Conservation (phyloP, 2,888 invertebrate genomes). For the Lamellibrachia columna region DNA sequence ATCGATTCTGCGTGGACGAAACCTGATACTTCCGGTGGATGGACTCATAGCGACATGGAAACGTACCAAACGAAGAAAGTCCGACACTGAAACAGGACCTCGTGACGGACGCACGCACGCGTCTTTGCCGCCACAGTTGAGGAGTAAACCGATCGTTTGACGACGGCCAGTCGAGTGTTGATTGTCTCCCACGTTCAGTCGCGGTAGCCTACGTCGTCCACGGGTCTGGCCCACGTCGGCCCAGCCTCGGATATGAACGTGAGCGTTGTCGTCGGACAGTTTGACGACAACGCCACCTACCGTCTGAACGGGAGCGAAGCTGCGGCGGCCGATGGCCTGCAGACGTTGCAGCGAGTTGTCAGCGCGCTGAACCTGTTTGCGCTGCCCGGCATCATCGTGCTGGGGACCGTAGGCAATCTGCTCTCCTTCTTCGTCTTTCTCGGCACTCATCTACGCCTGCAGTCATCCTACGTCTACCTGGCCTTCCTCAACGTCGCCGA, state of each 20-base stretch:
- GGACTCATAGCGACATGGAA: too few species aligned
- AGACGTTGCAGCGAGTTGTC: conserved; percentile 26
- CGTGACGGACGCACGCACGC: too few species aligned
- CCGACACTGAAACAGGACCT: too few species aligned
- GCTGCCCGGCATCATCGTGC: conserved; percentile 32
- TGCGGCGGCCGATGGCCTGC: background rate
- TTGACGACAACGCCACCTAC: conserved; percentile 3
- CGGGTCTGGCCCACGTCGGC: background rate
- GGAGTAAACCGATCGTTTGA: background rate
- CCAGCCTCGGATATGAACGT: background rate
- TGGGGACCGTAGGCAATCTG: conserved; percentile 32
- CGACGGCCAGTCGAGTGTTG: background rate
- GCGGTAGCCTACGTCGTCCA: background rate
- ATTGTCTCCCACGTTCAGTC: background rate
- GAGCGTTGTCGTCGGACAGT: background rate
- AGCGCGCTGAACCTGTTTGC: conserved; percentile 26
- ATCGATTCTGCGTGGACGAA: background rate
- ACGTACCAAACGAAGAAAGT: too few species aligned
- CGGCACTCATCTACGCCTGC: conserved; percentile 28
- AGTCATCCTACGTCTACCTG: conserved; percentile 35
- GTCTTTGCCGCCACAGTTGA: too few species aligned
- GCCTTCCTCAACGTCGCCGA: conserved; percentile 38
- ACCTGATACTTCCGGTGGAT: background rate
- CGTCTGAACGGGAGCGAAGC: background rate
- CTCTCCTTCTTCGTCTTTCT: conserved; percentile 33